A percentile compares a stretch with the other conserved stretches of the same genome.
Evolutionary conservation across 2,113 vertebrate genomes (phyloP).

Genomic region (Datnioides undecimradiatus): DNA sequence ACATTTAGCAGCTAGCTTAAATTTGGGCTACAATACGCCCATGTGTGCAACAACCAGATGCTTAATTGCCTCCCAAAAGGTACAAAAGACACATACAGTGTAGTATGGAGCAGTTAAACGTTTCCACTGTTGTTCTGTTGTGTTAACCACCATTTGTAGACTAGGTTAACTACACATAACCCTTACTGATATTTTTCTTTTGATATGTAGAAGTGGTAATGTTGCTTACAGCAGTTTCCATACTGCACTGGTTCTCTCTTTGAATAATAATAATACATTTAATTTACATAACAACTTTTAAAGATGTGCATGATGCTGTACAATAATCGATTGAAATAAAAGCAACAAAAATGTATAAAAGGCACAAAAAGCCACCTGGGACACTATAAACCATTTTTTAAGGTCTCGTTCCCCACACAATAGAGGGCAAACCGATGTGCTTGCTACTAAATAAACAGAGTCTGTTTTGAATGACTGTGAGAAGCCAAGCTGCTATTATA

Average conservation of each 20-base stretch:
- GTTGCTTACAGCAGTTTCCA: neutral
- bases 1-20: constrained; percentile 61
- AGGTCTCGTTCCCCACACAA: neutral
- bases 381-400: neutral
- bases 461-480: neutral
- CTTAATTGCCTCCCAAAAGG: constrained; percentile 29
- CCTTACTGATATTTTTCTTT: too few species aligned
- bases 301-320: too few species aligned
- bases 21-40: constrained; percentile 44
- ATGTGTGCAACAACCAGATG: constrained; percentile 28
- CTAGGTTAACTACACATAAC: neutral
- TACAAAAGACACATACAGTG: constrained; percentile 15
- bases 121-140: neutral
- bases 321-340: too few species aligned
- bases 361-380: neutral
- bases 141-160: neutral
- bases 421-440: neutral
- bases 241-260: neutral
- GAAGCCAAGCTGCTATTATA: constrained; percentile 12
- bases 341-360: neutral
- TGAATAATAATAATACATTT: too few species aligned
- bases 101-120: neutral
- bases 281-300: too few species aligned
- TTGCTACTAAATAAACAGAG: constrained; percentile 11
- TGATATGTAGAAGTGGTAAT: neutral